These are phyloP conservation scores for Heliconius sara DNA, from an alignment of 2,888 invertebrate genomes.

Conservation along the genomic window DNA sequence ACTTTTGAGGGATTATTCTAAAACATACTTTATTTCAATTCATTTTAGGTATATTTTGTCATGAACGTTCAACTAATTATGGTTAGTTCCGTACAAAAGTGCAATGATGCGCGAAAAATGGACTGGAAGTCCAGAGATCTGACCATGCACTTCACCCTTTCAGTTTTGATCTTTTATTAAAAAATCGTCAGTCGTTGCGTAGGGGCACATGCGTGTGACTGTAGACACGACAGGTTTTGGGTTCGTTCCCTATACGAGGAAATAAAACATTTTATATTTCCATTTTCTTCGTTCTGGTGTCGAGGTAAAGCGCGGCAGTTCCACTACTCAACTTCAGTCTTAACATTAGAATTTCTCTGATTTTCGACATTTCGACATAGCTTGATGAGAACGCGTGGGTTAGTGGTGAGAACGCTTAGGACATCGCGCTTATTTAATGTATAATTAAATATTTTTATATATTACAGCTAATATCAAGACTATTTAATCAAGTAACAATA, in stretches of 20 bases:
- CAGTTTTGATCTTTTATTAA: slow-evolving; percentile 61
- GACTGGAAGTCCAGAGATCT: slow-evolving; percentile 66
- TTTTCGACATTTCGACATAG: too few species aligned
- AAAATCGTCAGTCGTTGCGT: not conserved
- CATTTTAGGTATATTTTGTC: slow-evolving; percentile 5
- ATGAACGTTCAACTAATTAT: slow-evolving; percentile 48
- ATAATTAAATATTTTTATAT: slow-evolving; percentile 12
- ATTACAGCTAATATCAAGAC: slow-evolving; percentile 58
- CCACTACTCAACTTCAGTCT: too few species aligned
- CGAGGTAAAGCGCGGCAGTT: too few species aligned
- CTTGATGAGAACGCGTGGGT: too few species aligned
- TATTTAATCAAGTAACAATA: slow-evolving; percentile 35
- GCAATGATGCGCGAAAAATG: slow-evolving; percentile 68
- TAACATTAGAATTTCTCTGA: too few species aligned
- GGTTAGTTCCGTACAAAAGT: slow-evolving; percentile 52
- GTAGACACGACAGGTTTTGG: too few species aligned
- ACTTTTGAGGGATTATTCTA: not conserved
- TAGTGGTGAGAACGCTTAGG: too few species aligned
- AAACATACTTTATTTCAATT: not conserved
- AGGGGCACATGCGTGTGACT: too few species aligned
- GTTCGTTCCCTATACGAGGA: too few species aligned
- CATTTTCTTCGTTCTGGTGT: too few species aligned
- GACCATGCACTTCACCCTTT: slow-evolving; percentile 48
- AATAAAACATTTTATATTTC: too few species aligned
- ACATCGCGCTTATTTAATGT: not conserved